phyloP scores from a whole-genome alignment of 2,113 vertebrate genomes.

The Tetrax tetrax region DNA sequence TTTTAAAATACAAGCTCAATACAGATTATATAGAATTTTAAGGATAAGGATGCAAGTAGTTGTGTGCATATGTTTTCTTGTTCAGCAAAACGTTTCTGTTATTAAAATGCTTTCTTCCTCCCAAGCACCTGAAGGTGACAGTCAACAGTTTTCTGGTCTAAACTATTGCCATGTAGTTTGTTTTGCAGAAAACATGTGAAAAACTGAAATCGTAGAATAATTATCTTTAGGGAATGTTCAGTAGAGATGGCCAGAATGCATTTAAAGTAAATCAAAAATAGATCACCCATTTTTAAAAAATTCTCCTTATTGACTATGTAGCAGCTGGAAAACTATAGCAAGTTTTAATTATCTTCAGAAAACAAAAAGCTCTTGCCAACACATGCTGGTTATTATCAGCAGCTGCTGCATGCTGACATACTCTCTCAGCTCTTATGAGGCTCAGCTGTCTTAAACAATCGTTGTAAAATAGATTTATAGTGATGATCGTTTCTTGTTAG shows the following conservation, averaged over 20 bases:
- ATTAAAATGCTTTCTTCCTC: not conserved
- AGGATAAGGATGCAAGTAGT: not conserved
- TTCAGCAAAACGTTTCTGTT: not conserved
- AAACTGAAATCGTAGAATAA: not conserved
- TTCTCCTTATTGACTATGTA: conserved; percentile 52
- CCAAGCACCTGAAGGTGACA: not conserved
- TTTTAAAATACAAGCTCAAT: not conserved
- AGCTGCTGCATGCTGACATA: conserved; percentile 67
- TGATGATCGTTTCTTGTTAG: conserved; percentile 64
- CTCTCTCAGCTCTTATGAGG: conserved; percentile 54
- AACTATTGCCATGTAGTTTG: not conserved
- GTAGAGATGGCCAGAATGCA: not conserved
- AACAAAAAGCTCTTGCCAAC: conserved; percentile 66
- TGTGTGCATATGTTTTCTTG: not conserved
- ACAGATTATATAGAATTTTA: not conserved
- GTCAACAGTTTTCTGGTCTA: not conserved
- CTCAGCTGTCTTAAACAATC: conserved; percentile 74
- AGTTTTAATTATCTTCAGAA: conserved; percentile 75
- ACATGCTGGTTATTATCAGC: conserved; percentile 67
- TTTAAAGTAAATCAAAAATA: conserved; percentile 44
- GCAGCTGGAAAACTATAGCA: conserved; percentile 71
- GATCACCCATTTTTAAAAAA: not conserved
- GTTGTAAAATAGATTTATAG: conserved; percentile 67
- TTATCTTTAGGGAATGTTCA: not conserved
- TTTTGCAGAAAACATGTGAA: not conserved